Evolutionary conservation across 2,113 vertebrate genomes (phyloP).

Genomic region (Ceyx margarethae): DNA sequence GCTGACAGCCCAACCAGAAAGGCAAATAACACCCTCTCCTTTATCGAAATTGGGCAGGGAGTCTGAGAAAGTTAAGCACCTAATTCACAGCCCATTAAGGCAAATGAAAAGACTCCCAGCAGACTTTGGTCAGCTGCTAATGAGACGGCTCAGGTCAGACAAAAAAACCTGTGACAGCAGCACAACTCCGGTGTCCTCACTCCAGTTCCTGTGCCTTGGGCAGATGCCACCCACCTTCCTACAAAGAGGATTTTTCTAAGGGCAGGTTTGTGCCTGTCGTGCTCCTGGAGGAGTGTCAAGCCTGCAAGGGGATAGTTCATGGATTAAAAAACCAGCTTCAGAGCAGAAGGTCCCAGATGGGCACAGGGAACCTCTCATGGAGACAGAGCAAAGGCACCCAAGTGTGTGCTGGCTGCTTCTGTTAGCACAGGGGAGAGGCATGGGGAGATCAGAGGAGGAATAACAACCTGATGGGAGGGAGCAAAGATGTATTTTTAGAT

Average conservation of each 20-base stretch:
- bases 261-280: slow-evolving; percentile 15
- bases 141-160: slow-evolving; percentile 40
- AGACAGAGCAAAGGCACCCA: slow-evolving; percentile 32
- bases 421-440: slow-evolving; percentile 11
- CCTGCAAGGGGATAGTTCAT: not conserved
- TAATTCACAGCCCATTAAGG: slow-evolving; percentile 57
- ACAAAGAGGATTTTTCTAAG: slow-evolving; percentile 23
- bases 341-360: slow-evolving; percentile 22
- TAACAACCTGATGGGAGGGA: not conserved
- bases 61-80: slow-evolving; percentile 50
- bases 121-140: slow-evolving; percentile 53
- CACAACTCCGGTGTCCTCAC: slow-evolving; percentile 35
- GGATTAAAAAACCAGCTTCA: not conserved
- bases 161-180: slow-evolving; percentile 52
- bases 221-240: not conserved
- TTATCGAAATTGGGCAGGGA: slow-evolving; percentile 43
- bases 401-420: slow-evolving; percentile 16
- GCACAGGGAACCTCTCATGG: not conserved
- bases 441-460: not conserved
- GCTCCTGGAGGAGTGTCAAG: not conserved
- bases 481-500: not conserved
- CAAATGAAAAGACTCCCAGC: slow-evolving; percentile 57
- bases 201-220: not conserved
- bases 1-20: slow-evolving; percentile 2
- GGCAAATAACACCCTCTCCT: slow-evolving; percentile 39